Evolutionary conservation across 2,888 invertebrate species (phyloP).

Genomic region (Pheosia tremula): DNA sequence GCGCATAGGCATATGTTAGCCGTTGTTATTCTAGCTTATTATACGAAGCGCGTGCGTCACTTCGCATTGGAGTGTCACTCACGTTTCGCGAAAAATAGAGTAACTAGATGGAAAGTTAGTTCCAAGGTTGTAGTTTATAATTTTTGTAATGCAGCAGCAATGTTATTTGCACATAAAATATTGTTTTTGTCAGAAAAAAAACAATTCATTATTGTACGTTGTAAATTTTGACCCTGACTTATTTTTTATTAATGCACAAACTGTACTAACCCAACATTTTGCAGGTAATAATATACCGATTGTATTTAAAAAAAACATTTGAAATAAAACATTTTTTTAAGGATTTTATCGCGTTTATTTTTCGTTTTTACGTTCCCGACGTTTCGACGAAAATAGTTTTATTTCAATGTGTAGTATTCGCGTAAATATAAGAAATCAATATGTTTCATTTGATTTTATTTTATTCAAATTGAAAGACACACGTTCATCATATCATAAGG

Average conservation of each 20-base stretch:
- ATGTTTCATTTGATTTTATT: too few relatives aligned
- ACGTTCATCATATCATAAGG: too few relatives aligned
- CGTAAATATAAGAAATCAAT: too few relatives aligned
- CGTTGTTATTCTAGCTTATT: neutral
- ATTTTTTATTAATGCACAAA: neutral
- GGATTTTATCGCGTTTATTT: too few relatives aligned
- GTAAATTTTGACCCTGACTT: neutral
- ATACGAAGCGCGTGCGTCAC: constrained; percentile 11
- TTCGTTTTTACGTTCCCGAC: too few relatives aligned
- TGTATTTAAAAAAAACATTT: too few relatives aligned
- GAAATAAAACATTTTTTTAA: too few relatives aligned
- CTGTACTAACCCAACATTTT: neutral
- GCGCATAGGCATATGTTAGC: neutral
- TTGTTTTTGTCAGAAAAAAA: neutral
- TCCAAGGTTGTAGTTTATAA: constrained; percentile 23
- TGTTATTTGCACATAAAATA: neutral
- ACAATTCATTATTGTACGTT: neutral
- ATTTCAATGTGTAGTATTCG: too few relatives aligned
- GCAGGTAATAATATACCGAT: neutral
- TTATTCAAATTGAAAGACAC: too few relatives aligned
- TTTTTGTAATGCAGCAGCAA: constrained; percentile 4
- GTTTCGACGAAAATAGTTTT: too few relatives aligned
- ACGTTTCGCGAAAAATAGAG: constrained; percentile 32
- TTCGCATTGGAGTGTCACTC: constrained; percentile 31
- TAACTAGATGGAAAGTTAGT: constrained; percentile 17